phyloP scores from a whole-genome alignment of 1,140 invertebrate genomes.

The Dysdera silvatica region DNA sequence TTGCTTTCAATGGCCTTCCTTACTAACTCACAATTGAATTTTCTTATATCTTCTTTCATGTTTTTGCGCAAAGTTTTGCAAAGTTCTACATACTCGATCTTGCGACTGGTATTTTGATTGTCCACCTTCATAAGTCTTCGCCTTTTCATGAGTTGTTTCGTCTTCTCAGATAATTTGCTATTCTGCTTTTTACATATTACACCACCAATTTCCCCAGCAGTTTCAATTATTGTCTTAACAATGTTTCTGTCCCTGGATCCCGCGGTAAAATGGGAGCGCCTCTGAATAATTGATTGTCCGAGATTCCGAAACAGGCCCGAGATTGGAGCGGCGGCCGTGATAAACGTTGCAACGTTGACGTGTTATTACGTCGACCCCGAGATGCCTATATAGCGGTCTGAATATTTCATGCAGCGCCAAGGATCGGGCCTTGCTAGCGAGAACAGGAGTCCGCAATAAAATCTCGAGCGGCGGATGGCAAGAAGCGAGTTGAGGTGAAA shows the following conservation, averaged over 20 bases:
- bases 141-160: too few species aligned
- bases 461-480: constrained; percentile 24
- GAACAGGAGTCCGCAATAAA: constrained; percentile 30
- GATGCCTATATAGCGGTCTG: constrained; percentile 29
- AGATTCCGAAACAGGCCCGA: constrained; percentile 25
- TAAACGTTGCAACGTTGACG: constrained; percentile 29
- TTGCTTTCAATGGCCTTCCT: too few species aligned
- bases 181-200: too few species aligned
- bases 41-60: too few species aligned
- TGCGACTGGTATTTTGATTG: too few species aligned
- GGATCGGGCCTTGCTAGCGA: too few species aligned
- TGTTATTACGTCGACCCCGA: constrained; percentile 30
- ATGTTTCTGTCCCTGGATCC: constrained; percentile 24
- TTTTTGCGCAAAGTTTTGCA: too few species aligned
- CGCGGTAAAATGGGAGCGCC: constrained; percentile 23
- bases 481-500: constrained; percentile 30
- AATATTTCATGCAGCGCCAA: constrained; percentile 28
- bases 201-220: too few species aligned
- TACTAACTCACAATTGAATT: too few species aligned
- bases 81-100: too few species aligned
- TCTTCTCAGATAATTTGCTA: too few species aligned
- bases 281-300: constrained; percentile 28
- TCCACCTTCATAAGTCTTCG: too few species aligned
- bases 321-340: constrained; percentile 28
- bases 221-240: constrained; percentile 31